A percentile compares a stretch with the other conserved stretches of the same genome.
phyloP scores from a whole-genome alignment of 2,113 vertebrate species.

The rabbit (Oryctolagus cuniculus) region DNA sequence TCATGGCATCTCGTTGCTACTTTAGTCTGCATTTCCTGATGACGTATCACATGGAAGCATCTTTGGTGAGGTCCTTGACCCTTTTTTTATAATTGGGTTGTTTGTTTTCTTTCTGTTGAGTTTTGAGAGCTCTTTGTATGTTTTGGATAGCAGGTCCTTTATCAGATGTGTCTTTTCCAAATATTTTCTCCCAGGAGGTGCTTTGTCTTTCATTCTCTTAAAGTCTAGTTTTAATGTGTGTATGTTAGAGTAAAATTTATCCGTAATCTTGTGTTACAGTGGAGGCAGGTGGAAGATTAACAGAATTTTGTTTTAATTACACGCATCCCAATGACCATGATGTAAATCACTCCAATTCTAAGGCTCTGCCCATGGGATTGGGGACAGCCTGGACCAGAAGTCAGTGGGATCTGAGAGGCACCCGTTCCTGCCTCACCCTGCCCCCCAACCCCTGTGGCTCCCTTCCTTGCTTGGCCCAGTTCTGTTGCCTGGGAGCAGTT shows the following conservation, averaged over 20 bases:
- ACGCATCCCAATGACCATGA: neutral
- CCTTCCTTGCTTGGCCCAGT: neutral
- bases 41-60: neutral
- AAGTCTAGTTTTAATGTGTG: neutral
- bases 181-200: neutral
- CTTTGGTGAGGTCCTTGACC: neutral
- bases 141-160: neutral
- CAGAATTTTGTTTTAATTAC: neutral
- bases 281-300: neutral
- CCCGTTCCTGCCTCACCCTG: neutral
- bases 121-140: neutral
- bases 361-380: neutral
- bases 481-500: no score
- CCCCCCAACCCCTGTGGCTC: neutral
- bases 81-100: neutral
- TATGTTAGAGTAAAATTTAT: neutral
- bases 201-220: neutral
- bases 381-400: neutral
- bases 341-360: neutral
- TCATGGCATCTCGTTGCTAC: neutral
- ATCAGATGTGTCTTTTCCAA: neutral
- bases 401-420: rapidly evolving
- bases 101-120: slow-evolving; percentile 27
- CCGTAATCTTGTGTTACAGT: neutral
- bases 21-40: neutral